These are phyloP conservation scores for Tinamus guttatus DNA, from an alignment of 2,113 vertebrate genomes.

Conservation along the genomic window DNA sequence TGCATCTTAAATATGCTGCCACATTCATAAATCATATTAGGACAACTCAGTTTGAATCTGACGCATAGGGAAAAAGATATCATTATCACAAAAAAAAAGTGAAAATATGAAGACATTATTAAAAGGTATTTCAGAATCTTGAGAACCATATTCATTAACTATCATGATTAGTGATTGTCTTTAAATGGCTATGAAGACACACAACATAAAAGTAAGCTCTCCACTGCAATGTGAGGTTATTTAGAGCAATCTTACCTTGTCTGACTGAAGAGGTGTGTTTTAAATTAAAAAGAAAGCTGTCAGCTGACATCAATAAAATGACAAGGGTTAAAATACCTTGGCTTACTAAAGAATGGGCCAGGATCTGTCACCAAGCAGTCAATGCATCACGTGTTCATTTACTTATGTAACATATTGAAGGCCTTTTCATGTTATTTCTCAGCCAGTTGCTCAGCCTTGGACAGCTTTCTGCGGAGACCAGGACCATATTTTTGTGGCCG, in stretches of 20 bases:
- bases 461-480: background rate
- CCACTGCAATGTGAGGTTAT: background rate
- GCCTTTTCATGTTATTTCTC: background rate
- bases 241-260: background rate
- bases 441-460: background rate
- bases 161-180: background rate
- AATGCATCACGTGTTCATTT: rapidly evolving
- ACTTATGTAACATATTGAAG: background rate
- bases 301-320: background rate
- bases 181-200: background rate
- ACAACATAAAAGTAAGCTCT: background rate
- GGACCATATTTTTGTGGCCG: background rate
- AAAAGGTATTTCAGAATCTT: background rate
- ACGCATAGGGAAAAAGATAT: background rate
- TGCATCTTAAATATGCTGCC: background rate
- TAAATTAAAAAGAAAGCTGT: background rate
- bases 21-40: background rate
- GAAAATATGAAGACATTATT: background rate
- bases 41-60: background rate
- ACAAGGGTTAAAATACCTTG: background rate
- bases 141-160: background rate
- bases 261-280: background rate
- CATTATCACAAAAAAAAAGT: background rate
- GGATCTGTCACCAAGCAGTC: background rate
- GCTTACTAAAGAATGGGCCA: background rate